A percentile compares a stretch with the other conserved stretches of the same genome.
These are phyloP conservation scores for Galagoides demidoff DNA, from an alignment of 2,797 vertebrate species.

Conservation along the genomic window DNA sequence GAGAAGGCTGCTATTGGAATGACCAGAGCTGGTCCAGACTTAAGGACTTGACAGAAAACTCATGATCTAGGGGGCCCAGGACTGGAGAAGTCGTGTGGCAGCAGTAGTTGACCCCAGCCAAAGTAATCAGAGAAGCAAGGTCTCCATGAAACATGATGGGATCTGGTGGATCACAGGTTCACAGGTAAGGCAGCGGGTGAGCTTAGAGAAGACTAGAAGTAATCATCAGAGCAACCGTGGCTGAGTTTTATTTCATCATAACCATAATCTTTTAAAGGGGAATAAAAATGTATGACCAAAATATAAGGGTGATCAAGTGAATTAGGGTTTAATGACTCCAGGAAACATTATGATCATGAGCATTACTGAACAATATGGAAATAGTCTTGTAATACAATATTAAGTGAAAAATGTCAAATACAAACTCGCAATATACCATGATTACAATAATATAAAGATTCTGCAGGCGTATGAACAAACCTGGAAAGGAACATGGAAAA, in stretches of 20 bases:
- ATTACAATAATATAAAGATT: conserved; percentile 54
- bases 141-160: background rate
- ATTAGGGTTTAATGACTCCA: conserved; percentile 7
- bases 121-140: background rate
- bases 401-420: conserved; percentile 53
- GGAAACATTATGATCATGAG: background rate
- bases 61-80: background rate
- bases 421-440: conserved; percentile 48
- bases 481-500: conserved; percentile 65
- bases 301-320: conserved; percentile 27
- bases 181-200: background rate
- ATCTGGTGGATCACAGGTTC: background rate
- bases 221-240: background rate
- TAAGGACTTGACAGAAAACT: background rate
- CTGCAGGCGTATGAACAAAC: conserved; percentile 30
- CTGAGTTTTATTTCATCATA: background rate
- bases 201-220: background rate
- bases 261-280: background rate
- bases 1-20: background rate
- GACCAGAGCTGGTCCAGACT: background rate
- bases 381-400: conserved; percentile 28
- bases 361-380: background rate
- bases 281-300: background rate
- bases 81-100: background rate
- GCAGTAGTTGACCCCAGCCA: background rate